phyloP scores from a whole-genome alignment of 2,888 invertebrate species.

The Incurvaria masculella region DNA sequence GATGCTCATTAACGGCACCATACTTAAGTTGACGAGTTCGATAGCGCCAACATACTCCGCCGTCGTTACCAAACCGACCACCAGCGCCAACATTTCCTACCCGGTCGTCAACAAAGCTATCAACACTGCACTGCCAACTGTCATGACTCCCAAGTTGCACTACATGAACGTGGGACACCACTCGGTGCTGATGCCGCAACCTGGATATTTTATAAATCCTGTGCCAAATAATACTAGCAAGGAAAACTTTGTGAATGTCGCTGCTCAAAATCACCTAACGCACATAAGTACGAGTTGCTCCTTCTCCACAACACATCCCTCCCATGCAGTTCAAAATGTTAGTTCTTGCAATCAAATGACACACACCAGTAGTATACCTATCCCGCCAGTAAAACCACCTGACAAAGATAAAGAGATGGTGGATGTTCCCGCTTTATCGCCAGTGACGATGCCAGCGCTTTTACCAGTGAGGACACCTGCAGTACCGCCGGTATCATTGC shows the following conservation, averaged over 20 bases:
- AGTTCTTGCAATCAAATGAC: slow-evolving; percentile 23
- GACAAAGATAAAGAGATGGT: slow-evolving; percentile 24
- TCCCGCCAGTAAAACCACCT: slow-evolving; percentile 46
- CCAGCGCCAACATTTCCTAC: slow-evolving; percentile 37
- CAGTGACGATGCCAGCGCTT: too few species aligned
- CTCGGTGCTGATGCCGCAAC: slow-evolving; percentile 45
- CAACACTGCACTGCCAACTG: slow-evolving; percentile 35
- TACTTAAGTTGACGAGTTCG: slow-evolving; percentile 45
- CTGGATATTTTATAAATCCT: slow-evolving; percentile 51
- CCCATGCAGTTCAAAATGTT: not conserved
- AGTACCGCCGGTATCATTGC: too few species aligned
- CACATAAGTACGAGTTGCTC: not conserved
- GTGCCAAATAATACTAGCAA: slow-evolving; percentile 40
- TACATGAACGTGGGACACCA: slow-evolving; percentile 49
- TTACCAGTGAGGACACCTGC: too few species aligned
- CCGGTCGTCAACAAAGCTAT: slow-evolving; percentile 45
- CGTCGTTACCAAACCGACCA: slow-evolving; percentile 30
- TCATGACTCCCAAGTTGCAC: slow-evolving; percentile 51
- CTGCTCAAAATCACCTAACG: not conserved
- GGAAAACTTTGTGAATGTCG: not conserved
- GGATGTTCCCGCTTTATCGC: too few species aligned
- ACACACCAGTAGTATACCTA: slow-evolving; percentile 46
- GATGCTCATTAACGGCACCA: slow-evolving; percentile 49
- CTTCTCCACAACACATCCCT: not conserved
- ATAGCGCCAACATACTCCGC: slow-evolving; percentile 35